Evolutionary conservation across 2,113 vertebrate species (phyloP).

Genomic region (Azemiops feae): DNA sequence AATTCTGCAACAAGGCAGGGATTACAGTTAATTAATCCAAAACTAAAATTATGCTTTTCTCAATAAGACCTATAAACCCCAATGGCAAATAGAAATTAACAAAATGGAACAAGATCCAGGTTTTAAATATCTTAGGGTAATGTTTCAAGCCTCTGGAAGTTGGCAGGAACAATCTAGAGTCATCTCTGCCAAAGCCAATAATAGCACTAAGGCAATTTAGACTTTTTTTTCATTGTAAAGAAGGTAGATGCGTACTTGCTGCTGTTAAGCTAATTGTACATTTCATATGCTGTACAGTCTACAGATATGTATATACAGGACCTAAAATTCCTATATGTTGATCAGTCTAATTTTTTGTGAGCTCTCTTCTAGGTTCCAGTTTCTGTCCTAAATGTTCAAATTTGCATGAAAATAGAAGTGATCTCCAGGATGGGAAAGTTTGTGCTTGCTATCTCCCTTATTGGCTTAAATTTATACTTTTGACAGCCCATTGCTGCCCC

Average conservation of each 20-base stretch:
- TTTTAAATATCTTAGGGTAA: neutral
- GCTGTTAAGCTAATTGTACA: neutral
- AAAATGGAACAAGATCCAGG: neutral
- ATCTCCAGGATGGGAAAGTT: neutral
- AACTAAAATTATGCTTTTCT: neutral
- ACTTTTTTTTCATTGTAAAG: neutral
- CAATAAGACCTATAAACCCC: neutral
- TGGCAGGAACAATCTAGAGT: neutral
- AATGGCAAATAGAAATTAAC: neutral
- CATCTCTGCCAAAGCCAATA: neutral
- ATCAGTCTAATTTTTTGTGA: neutral
- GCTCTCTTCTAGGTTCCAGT: neutral
- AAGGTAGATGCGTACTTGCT: neutral
- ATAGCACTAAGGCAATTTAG: neutral
- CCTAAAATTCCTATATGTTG: neutral
- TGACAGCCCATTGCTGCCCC: neutral
- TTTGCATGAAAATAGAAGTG: neutral
- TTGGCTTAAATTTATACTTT: neutral
- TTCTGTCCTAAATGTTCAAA: neutral
- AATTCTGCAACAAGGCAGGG: neutral
- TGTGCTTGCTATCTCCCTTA: neutral
- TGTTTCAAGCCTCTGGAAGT: neutral
- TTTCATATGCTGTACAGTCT: neutral
- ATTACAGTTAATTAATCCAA: neutral
- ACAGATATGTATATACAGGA: neutral